Percentiles rank a stretch among this genome's conserved stretches.
Evolutionary conservation across 2,888 invertebrate genomes (phyloP).

Genomic region (Epistrophella euchroma): DNA sequence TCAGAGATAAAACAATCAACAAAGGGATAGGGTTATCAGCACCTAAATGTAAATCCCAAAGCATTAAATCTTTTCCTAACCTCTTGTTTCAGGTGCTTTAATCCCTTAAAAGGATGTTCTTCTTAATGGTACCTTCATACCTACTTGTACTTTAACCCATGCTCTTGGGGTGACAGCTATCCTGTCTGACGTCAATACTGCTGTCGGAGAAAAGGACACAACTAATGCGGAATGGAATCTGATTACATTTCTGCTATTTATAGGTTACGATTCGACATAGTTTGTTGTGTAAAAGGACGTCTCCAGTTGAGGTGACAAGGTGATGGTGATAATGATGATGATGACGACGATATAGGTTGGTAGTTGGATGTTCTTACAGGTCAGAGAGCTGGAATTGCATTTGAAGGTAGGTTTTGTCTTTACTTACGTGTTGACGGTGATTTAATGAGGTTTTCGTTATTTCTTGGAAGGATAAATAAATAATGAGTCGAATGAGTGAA

Average conservation of each 20-base stretch:
- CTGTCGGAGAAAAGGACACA: conserved; percentile 23
- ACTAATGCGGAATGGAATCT: conserved; percentile 49
- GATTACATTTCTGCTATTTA: conserved; percentile 45
- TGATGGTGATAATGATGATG: conserved; percentile 16
- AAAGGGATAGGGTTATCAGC: conserved; percentile 13
- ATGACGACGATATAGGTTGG: not conserved
- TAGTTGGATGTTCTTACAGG: conserved; percentile 53
- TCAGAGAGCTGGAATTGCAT: conserved; percentile 63
- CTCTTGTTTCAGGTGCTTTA: conserved; percentile 19
- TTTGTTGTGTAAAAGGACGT: conserved; percentile 9
- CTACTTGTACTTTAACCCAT: not conserved
- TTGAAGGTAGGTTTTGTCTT: conserved; percentile 34
- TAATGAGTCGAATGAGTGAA: conserved; percentile 38
- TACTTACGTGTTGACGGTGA: conserved; percentile 26
- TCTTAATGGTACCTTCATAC: not conserved
- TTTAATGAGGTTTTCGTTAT: conserved; percentile 34
- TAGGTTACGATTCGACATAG: conserved; percentile 18
- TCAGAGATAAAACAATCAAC: conserved; percentile 38
- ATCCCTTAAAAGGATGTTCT: conserved; percentile 16
- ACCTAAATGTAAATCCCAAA: conserved; percentile 25
- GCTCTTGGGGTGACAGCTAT: conserved; percentile 4
- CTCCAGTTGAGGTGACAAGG: conserved; percentile 17
- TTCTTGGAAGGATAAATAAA: conserved; percentile 12
- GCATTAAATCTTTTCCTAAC: conserved; percentile 5
- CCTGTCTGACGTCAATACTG: not conserved